phyloP scores from a whole-genome alignment of 92 coral and sea anemone species.

The Metridium senile region DNA sequence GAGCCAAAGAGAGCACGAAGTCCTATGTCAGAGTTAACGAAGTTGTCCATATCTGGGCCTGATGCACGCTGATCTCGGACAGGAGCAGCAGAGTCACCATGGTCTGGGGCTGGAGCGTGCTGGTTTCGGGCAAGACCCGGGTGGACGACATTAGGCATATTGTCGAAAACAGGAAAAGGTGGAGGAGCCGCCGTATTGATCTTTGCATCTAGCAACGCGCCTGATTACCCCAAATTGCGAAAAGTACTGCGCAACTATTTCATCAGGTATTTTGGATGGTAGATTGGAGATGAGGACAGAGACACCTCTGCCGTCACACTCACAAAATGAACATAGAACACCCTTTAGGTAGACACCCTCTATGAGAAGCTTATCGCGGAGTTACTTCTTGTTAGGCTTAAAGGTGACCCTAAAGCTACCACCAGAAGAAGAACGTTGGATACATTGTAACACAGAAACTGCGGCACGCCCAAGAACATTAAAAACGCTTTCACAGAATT shows the following conservation, averaged over 20 bases:
- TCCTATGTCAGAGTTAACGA: too few relatives aligned
- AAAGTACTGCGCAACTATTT: background rate
- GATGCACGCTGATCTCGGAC: too few relatives aligned
- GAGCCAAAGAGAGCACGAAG: too few relatives aligned
- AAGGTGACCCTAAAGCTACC: background rate
- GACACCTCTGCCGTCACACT: background rate
- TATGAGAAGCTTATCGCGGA: background rate
- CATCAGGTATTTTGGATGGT: background rate
- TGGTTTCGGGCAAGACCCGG: too few relatives aligned
- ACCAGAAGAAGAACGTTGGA: background rate
- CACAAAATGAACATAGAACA: background rate
- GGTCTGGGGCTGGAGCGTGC: too few relatives aligned
- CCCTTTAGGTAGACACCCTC: background rate
- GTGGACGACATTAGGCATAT: too few relatives aligned
- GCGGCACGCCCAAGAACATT: background rate
- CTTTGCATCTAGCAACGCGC: background rate
- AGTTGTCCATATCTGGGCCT: too few relatives aligned
- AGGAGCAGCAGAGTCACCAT: too few relatives aligned
- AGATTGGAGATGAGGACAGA: background rate
- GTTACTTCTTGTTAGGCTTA: background rate
- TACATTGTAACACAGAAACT: background rate
- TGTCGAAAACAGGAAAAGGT: background rate
- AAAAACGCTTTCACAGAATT: background rate
- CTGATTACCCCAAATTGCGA: background rate
- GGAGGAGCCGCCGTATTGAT: background rate